phyloP scores from a whole-genome alignment of 2,113 vertebrate species.

The Pluvialis apricaria region DNA sequence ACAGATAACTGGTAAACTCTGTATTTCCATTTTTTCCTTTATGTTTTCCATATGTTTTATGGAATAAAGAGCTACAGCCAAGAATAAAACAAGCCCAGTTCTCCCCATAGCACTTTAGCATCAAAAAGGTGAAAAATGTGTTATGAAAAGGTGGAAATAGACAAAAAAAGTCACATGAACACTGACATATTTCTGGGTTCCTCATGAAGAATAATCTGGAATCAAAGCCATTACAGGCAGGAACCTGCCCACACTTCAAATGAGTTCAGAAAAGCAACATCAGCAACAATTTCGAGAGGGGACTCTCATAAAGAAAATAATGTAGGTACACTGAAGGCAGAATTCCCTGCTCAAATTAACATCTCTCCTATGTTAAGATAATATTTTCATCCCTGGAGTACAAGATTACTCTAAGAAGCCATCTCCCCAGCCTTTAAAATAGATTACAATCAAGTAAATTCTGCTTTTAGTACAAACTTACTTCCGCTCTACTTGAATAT shows the following conservation, averaged over 20 bases:
- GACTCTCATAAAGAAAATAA: not conserved
- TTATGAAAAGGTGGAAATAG: not conserved
- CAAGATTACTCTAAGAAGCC: not conserved
- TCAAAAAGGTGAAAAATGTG: not conserved
- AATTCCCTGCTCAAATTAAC: not conserved
- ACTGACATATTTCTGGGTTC: not conserved
- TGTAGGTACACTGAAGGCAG: not conserved
- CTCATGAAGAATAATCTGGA: not conserved
- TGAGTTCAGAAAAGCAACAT: not conserved
- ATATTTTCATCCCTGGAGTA: not conserved
- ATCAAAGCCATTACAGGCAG: not conserved
- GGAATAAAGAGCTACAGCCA: not conserved
- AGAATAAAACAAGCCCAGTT: not conserved
- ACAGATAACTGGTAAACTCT: not conserved
- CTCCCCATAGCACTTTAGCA: not conserved
- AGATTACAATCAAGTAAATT: not conserved
- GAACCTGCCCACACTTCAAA: not conserved
- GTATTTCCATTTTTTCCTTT: not conserved
- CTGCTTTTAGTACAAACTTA: not conserved
- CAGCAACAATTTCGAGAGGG: not conserved
- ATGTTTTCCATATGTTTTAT: not conserved
- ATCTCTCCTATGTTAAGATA: not conserved
- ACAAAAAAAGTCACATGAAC: not conserved
- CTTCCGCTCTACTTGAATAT: not conserved
- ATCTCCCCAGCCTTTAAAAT: not conserved